Conservation (phyloP, 2,888 invertebrate species). For the Endotricha flammealis region DNA sequence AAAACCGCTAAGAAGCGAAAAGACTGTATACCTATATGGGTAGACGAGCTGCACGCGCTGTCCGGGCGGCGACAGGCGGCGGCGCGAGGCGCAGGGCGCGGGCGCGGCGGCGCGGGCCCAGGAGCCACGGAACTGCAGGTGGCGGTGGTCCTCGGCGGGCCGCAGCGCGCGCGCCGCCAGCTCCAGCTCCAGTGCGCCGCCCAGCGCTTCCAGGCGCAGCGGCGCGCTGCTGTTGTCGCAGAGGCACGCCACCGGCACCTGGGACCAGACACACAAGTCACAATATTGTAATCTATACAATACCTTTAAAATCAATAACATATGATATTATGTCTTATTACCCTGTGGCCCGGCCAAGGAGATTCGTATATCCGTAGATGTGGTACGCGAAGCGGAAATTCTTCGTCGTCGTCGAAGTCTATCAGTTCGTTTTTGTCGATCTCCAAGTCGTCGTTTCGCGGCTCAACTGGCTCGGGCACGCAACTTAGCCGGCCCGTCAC, state of each 20-base stretch:
- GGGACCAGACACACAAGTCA: not conserved
- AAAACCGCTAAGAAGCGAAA: constrained; percentile 4
- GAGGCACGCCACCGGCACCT: constrained; percentile 85
- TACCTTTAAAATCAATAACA: not conserved
- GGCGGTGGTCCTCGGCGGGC: constrained; percentile 88
- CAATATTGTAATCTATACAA: no score
- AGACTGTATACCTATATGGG: constrained; percentile 46
- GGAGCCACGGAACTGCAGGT: constrained; percentile 86
- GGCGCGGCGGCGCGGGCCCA: constrained; percentile 44
- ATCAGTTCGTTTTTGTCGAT: constrained; percentile 20
- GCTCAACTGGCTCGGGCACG: constrained; percentile 35
- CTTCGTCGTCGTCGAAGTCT: constrained; percentile 43
- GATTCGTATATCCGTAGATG: constrained; percentile 81
- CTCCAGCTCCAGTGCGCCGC: constrained; percentile 83
- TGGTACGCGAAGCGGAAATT: constrained; percentile 62
- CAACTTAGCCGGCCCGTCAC: constrained; percentile 81
- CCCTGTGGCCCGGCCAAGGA: constrained; percentile 83
- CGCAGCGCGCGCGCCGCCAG: constrained; percentile 85
- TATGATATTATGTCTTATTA: constrained; percentile 23
- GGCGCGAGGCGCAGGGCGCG: constrained; percentile 34
- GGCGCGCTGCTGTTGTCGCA: constrained; percentile 83
- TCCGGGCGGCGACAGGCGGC: constrained; percentile 46
- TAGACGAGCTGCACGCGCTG: constrained; percentile 47
- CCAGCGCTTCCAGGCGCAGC: constrained; percentile 38
- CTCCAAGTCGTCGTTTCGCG: constrained; percentile 29